phyloP scores from a whole-genome alignment of 37 sponge, comb jelly and placozoan genomes.

The Eunapius fragilis region DNA sequence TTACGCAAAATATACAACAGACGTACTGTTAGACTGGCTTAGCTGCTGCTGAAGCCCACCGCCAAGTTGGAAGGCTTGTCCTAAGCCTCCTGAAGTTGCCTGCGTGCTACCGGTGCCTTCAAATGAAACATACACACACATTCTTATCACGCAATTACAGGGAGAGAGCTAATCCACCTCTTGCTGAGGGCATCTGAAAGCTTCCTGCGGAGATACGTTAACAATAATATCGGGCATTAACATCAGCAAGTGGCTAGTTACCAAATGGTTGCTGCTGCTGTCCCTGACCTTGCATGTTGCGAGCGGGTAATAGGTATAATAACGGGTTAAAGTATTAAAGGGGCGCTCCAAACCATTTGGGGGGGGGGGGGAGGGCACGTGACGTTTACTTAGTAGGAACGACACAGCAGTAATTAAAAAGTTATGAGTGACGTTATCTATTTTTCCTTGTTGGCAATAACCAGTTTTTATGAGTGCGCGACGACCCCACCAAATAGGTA shows the following conservation, averaged over 20 bases:
- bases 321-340: background rate
- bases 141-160: background rate
- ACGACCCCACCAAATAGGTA: background rate
- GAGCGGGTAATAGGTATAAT: background rate
- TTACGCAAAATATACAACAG: background rate
- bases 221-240: background rate
- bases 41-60: constrained; percentile 43
- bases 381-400: no score
- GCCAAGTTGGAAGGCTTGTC: constrained; percentile 18
- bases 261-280: background rate
- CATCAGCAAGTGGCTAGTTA: background rate
- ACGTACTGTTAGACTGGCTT: background rate
- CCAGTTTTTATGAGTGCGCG: background rate
- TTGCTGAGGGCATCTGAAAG: background rate
- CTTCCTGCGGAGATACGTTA: background rate
- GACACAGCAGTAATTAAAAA: no score
- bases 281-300: background rate
- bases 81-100: background rate
- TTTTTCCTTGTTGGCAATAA: no score
- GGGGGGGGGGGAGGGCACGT: no score
- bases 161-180: constrained; percentile 13
- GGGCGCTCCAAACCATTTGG: no score
- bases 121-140: background rate
- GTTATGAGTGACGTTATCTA: no score
- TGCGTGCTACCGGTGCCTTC: background rate